A percentile compares a stretch with the other conserved stretches of the same genome.
phyloP scores from a whole-genome alignment of 92 coral and sea anemone genomes.

The Micromussa lordhowensis region DNA sequence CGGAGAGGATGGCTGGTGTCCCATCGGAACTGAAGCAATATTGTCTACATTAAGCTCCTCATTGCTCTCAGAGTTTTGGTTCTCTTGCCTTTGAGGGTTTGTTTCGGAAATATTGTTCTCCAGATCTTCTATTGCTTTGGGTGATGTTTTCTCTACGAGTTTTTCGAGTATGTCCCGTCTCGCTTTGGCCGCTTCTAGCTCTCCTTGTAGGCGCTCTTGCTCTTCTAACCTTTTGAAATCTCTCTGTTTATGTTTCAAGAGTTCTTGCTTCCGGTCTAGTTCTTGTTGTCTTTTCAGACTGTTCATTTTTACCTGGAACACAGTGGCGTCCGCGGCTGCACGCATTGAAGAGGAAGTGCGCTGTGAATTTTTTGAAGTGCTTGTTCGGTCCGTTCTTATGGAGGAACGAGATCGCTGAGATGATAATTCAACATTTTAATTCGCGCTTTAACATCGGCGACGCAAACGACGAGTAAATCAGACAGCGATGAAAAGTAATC shows the following conservation, averaged over 20 bases:
- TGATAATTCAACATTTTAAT: neutral
- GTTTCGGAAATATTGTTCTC: no score
- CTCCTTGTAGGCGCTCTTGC: slow-evolving; percentile 31
- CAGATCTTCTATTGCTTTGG: neutral
- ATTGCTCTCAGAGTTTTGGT: no score
- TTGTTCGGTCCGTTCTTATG: neutral
- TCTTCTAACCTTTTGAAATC: slow-evolving; percentile 33
- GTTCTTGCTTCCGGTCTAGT: slow-evolving; percentile 23
- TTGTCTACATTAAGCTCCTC: no score
- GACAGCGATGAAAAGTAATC: neutral
- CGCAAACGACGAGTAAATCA: neutral
- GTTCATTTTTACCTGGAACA: slow-evolving; percentile 17
- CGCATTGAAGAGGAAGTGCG: neutral
- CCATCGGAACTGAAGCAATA: neutral
- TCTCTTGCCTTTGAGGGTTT: no score
- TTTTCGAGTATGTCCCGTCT: neutral
- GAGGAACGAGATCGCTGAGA: neutral
- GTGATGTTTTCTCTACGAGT: neutral
- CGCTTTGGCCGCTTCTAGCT: neutral
- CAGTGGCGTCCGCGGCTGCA: neutral
- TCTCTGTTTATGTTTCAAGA: slow-evolving; percentile 5
- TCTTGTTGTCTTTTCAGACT: slow-evolving; percentile 34
- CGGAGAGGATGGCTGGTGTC: neutral
- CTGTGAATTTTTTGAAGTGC: neutral
- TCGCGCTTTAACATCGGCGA: neutral